Percentiles rank a stretch among this genome's conserved stretches.
These are phyloP conservation scores for Cheirogaleus medius DNA, from an alignment of 2,113 vertebrate species.

Conservation along the genomic window DNA sequence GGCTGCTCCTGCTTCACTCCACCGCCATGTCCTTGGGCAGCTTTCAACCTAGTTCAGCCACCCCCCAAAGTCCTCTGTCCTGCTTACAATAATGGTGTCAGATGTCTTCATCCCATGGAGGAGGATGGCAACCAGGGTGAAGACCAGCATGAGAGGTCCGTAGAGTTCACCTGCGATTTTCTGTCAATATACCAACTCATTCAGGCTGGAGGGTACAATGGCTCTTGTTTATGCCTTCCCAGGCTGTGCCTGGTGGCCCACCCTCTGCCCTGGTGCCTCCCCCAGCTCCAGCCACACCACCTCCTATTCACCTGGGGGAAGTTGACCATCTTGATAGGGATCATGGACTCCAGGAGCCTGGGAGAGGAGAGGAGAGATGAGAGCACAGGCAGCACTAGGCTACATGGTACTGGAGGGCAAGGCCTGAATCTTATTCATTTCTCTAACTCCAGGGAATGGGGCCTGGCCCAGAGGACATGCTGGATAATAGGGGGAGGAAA, in stretches of 20 bases:
- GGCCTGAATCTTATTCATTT: not conserved
- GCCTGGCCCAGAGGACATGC: not conserved
- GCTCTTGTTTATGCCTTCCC: not conserved
- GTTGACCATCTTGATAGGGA: constrained; percentile 95
- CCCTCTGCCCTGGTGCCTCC: not conserved
- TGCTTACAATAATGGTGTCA: constrained; percentile 94
- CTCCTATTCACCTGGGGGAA: constrained; percentile 93
- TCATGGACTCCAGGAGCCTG: constrained; percentile 96
- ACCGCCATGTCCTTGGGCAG: not conserved
- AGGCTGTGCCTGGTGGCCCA: not conserved
- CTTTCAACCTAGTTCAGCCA: not conserved
- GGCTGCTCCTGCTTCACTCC: not conserved
- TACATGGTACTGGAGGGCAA: not conserved
- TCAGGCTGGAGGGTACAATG: constrained; percentile 30
- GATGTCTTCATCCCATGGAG: constrained; percentile 99
- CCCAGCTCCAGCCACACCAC: not conserved
- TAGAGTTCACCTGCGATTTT: constrained; percentile 98
- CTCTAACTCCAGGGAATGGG: not conserved
- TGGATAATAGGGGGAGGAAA: not conserved
- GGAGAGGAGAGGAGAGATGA: constrained; percentile 42
- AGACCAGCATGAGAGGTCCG: constrained; percentile 98
- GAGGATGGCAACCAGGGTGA: constrained; percentile 97
- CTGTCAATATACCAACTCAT: constrained; percentile 80
- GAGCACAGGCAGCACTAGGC: not conserved
- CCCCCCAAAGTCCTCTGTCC: not conserved